Base-by-base conservation (phyloP, 1,140 invertebrate genomes). In the Bombus superbus region DNA sequence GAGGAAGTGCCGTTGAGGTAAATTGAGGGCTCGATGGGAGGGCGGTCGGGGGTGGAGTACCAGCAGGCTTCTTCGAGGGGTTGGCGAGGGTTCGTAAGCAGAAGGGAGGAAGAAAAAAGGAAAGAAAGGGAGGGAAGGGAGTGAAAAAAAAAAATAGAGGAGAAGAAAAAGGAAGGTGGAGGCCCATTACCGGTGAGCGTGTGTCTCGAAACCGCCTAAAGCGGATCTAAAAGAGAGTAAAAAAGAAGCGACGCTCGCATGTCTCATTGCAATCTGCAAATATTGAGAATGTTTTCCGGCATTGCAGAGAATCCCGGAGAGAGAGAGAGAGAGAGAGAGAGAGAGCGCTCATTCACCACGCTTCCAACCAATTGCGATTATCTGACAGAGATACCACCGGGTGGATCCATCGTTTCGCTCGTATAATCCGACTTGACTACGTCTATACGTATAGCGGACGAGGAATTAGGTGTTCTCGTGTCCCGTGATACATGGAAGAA, bases 261-360 rank as follows among this genome's bases (percentile, higher is more conserved):
- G 94, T 94, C 93, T 94, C 92, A 92, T 94, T 94, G 94, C 93
- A 94, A 94, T 95, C 92, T 94, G 91, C 92, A 91, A 90, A 92
- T 94, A 93, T 94, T 92, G 92, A 94, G 93, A 94, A 94, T 94
- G 93, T 94, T 91, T 90, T 87, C 88, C 89, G 81, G 75, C 89
- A 81, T 89, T 87, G 86, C 83, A 85, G 47, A 72, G 82, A 81
- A 86, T 87, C 83, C 90, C 83, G n/a, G 64, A 53, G 59, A 62
- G 13, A 47, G 1, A 47, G 44, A 15, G 44, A 47, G 13, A 47
- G 44, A 47, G 10, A 47, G 44, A 13, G 44, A 47, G 44, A 47
- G 44, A 11, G 77, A 69, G 35, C 32, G 83, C 69, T 71, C 3
- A 10, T 42, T 40, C 32, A 38, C 59, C 32, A 42, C 88, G 82